These are phyloP conservation scores for Eulemur mongoz DNA, from an alignment of 2,797 vertebrate genomes.

Conservation along the genomic window DNA sequence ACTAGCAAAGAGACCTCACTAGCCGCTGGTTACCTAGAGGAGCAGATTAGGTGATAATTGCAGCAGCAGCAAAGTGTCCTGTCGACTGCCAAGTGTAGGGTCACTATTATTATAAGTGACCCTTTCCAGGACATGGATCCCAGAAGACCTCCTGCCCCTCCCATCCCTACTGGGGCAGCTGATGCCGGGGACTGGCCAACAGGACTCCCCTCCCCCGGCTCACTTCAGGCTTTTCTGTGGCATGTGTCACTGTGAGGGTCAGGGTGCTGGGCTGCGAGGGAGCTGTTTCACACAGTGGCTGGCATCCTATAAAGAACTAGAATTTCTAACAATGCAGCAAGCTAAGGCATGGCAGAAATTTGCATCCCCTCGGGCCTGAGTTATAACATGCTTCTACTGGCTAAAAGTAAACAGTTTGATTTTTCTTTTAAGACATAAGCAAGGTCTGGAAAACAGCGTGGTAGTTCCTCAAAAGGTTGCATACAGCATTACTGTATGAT, in stretches of 20 bases:
- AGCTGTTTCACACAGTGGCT: not conserved
- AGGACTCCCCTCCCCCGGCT: not conserved
- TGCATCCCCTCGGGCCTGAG: not conserved
- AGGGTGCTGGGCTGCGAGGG: not conserved
- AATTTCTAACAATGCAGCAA: not conserved
- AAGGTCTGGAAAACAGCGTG: not conserved
- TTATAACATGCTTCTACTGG: not conserved
- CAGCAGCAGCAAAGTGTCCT: not conserved
- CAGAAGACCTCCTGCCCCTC: not conserved
- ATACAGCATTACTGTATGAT: not conserved
- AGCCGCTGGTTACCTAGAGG: not conserved
- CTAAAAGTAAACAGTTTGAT: not conserved
- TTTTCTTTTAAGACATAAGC: not conserved
- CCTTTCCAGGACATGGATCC: not conserved
- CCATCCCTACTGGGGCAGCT: not conserved
- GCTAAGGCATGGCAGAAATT: not conserved
- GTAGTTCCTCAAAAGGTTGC: not conserved
- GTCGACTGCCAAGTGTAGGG: not conserved
- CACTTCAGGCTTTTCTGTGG: not conserved
- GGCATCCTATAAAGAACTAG: not conserved
- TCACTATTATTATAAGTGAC: not conserved
- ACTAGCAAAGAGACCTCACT: not conserved
- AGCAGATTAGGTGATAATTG: not conserved
- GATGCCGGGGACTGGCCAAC: not conserved
- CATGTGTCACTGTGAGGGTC: not conserved